These are phyloP conservation scores for Strix uralensis DNA, from an alignment of 2,113 vertebrate species.

Conservation along the genomic window DNA sequence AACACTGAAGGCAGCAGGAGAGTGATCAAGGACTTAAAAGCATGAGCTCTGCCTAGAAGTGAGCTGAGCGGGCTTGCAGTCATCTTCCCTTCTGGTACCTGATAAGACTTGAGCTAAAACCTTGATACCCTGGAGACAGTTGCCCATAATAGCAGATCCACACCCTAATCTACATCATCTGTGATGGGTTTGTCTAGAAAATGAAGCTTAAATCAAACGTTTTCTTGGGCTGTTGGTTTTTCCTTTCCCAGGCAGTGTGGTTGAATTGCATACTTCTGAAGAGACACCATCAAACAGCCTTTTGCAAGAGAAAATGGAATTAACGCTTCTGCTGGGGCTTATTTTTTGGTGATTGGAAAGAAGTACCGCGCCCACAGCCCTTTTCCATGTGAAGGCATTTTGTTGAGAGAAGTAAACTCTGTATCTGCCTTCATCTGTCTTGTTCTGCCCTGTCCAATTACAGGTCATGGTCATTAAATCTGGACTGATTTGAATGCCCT, in stretches of 20 bases:
- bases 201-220: not conserved
- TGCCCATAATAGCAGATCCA: not conserved
- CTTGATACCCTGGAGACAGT: not conserved
- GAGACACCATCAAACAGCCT: not conserved
- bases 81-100: not conserved
- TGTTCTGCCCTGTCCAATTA: not conserved
- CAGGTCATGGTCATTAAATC: not conserved
- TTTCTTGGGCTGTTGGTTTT: not conserved
- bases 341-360: not conserved
- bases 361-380: not conserved
- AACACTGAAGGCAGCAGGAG: not conserved
- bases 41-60: not conserved
- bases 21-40: not conserved
- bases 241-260: not conserved
- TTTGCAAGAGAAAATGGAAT: not conserved
- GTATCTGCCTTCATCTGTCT: not conserved
- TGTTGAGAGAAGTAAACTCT: not conserved
- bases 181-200: not conserved
- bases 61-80: not conserved
- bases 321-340: not conserved
- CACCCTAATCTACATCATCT: accelerated
- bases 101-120: not conserved
- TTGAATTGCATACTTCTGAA: not conserved
- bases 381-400: not conserved
- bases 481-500: not conserved